Percentiles rank a stretch among this genome's conserved stretches.
These are phyloP conservation scores for Empidonax alnorum DNA, from an alignment of 2,113 vertebrate genomes.

Conservation along the genomic window DNA sequence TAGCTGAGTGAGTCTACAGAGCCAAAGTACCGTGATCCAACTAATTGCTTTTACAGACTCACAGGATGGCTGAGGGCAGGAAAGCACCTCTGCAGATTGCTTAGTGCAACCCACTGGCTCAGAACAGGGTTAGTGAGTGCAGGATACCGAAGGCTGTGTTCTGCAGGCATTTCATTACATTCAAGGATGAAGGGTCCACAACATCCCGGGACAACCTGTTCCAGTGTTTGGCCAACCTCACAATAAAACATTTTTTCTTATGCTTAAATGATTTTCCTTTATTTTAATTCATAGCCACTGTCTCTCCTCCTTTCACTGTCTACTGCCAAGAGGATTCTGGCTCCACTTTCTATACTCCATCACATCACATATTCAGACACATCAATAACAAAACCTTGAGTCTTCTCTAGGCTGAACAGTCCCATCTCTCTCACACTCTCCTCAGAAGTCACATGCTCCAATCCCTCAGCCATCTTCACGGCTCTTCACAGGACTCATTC, in stretches of 20 bases:
- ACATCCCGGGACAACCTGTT: neutral
- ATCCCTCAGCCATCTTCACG: fast-evolving
- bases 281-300: neutral
- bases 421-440: neutral
- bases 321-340: neutral
- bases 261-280: neutral
- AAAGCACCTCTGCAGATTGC: neutral
- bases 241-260: neutral
- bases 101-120: neutral
- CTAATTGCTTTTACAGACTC: neutral
- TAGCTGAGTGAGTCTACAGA: neutral
- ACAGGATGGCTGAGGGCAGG: neutral
- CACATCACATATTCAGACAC: neutral
- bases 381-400: neutral
- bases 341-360: neutral
- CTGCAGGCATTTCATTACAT: neutral
- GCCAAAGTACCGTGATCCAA: neutral
- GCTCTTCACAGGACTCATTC: neutral
- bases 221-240: neutral
- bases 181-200: neutral
- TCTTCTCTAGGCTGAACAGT: neutral
- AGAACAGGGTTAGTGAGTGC: neutral
- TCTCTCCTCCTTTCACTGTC: neutral
- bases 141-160: neutral
- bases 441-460: neutral